Conservation (phyloP, 2,797 vertebrate species). For the Mormyrops attenuatus region DNA sequence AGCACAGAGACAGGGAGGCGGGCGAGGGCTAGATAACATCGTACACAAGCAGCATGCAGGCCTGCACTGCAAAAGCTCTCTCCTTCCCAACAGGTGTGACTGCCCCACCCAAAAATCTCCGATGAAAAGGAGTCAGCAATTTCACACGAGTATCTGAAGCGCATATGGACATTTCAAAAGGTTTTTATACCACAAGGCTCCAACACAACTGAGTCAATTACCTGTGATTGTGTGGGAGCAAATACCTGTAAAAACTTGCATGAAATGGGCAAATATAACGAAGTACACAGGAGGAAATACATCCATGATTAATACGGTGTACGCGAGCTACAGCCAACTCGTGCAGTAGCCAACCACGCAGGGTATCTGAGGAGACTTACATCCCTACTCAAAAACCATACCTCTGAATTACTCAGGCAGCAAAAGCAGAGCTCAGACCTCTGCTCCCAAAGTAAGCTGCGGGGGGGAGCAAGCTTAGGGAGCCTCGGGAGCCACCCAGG, state of each 20-base stretch:
- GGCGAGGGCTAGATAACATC: not conserved
- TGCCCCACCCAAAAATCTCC: not conserved
- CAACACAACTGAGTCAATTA: not conserved
- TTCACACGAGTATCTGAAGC: slow-evolving; percentile 12
- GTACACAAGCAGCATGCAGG: not conserved
- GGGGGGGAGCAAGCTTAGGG: not conserved
- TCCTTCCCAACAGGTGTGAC: not conserved
- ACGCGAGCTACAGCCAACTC: not conserved
- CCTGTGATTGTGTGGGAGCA: not conserved
- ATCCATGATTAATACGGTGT: not conserved
- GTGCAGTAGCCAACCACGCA: not conserved
- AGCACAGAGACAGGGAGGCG: slow-evolving; percentile 46
- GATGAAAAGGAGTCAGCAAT: not conserved
- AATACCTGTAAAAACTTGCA: not conserved
- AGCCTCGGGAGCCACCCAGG: not conserved
- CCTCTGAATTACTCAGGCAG: not conserved
- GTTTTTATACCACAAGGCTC: not conserved
- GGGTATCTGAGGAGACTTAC: not conserved
- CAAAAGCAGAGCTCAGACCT: not conserved
- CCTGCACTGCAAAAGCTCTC: not conserved
- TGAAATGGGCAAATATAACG: not conserved
- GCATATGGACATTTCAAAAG: not conserved
- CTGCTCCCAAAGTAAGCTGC: not conserved
- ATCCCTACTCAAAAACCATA: not conserved
- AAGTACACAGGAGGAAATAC: not conserved